phyloP scores from a whole-genome alignment of 2,113 vertebrate species.

The Paramormyrops kingsleyae region DNA sequence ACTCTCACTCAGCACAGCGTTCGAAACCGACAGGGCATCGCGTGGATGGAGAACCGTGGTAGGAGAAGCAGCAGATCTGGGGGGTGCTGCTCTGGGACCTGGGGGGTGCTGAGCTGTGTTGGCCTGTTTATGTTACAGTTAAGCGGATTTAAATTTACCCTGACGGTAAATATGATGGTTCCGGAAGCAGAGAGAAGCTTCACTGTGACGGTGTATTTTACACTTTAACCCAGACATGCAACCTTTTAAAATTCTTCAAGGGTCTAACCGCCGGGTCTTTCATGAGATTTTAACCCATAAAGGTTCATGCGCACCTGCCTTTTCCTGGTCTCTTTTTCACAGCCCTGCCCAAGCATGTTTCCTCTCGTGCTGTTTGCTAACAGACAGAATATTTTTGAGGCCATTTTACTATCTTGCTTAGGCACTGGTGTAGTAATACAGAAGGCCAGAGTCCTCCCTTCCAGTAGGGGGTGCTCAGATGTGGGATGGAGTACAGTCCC shows the following conservation, averaged over 20 bases:
- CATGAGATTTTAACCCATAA: not conserved
- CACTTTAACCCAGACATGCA: conserved; percentile 21
- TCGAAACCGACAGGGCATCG: not conserved
- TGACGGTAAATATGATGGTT: not conserved
- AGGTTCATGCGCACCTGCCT: not conserved
- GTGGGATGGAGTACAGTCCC: not conserved
- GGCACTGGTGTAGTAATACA: not conserved
- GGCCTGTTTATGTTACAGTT: not conserved
- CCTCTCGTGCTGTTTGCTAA: not conserved
- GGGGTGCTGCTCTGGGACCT: not conserved
- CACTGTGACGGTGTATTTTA: conserved; percentile 1
- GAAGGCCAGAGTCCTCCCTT: conserved; percentile 29
- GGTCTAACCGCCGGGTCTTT: not conserved
- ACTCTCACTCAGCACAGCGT: not conserved
- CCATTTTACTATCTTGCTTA: not conserved
- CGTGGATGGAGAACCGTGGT: not conserved
- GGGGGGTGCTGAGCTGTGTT: not conserved
- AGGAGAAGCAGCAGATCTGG: not conserved
- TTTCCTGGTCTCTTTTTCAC: not conserved
- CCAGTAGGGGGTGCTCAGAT: conserved; percentile 43
- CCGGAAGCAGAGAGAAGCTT: not conserved
- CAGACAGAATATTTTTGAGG: not conserved
- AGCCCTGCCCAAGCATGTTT: not conserved
- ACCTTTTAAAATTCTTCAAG: not conserved
- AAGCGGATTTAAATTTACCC: not conserved